These are phyloP conservation scores for Lepus europaeus DNA, from an alignment of 2,113 vertebrate genomes.

Conservation along the genomic window DNA sequence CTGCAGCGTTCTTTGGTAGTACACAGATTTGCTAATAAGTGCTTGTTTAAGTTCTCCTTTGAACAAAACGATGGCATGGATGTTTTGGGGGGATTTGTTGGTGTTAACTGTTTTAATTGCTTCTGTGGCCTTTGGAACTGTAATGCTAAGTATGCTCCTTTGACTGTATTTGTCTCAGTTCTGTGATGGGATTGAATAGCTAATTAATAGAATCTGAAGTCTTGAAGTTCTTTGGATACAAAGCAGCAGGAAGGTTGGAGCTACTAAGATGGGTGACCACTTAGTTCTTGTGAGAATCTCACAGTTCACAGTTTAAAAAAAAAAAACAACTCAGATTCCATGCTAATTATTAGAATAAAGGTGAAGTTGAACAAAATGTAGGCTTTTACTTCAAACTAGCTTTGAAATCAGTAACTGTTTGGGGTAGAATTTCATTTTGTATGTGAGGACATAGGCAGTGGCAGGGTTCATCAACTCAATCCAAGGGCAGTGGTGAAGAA, in stretches of 20 bases:
- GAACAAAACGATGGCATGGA: not conserved
- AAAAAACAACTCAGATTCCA: not conserved
- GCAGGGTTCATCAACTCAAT: not conserved
- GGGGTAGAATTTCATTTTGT: slow-evolving; percentile 34
- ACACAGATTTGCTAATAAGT: not conserved
- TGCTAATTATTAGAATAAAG: slow-evolving; percentile 23
- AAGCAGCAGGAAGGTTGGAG: not conserved
- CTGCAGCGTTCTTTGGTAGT: not conserved
- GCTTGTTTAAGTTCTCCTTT: not conserved
- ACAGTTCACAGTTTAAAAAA: slow-evolving; percentile 15
- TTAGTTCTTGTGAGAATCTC: not conserved
- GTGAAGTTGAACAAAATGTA: not conserved
- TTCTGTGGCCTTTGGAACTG: not conserved
- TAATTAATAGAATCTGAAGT: slow-evolving; percentile 20
- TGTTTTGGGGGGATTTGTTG: not conserved
- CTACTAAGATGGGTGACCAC: slow-evolving; percentile 10
- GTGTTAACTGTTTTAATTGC: slow-evolving; percentile 43
- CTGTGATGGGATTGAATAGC: not conserved
- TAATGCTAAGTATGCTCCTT: slow-evolving; percentile 11
- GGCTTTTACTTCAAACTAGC: not conserved
- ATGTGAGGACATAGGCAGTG: not conserved
- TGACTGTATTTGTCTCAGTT: slow-evolving; percentile 35
- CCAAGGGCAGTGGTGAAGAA: slow-evolving; percentile 20
- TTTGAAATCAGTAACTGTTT: slow-evolving; percentile 32
- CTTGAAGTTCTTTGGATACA: not conserved